Conservation (phyloP, 2,797 vertebrate species). For the Oreortyx pictus region DNA sequence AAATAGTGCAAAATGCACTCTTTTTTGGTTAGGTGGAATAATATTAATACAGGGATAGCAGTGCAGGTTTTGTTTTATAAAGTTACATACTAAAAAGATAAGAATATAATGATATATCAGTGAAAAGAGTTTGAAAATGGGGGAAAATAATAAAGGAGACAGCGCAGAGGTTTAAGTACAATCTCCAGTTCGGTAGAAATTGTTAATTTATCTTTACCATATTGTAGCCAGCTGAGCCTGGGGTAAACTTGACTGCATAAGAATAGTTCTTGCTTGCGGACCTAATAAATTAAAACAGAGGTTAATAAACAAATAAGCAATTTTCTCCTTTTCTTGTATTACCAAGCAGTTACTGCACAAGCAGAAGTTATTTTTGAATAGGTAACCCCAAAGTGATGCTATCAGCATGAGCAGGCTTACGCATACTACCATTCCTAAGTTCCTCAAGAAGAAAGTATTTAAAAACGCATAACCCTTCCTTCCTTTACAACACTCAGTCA, state of each 20-base stretch:
- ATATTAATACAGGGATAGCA: not conserved
- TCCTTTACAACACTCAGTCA: not conserved
- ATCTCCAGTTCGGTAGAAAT: slow-evolving; percentile 28
- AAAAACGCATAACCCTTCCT: not conserved
- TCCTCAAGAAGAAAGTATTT: not conserved
- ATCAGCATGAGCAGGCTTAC: not conserved
- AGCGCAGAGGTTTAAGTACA: not conserved
- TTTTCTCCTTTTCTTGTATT: not conserved
- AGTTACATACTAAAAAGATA: not conserved
- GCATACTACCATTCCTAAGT: no score
- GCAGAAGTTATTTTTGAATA: not conserved
- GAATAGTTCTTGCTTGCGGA: slow-evolving; percentile 96
- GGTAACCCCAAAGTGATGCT: not conserved
- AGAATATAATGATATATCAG: not conserved
- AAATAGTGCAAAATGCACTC: not conserved
- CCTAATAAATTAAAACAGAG: slow-evolving; percentile 79
- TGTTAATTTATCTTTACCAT: slow-evolving; percentile 84
- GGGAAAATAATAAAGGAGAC: not conserved
- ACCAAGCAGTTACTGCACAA: not conserved
- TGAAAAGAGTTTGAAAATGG: not conserved
- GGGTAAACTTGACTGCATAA: slow-evolving; percentile 99
- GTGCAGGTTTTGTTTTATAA: not conserved
- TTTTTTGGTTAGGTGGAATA: not conserved
- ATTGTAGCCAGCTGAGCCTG: slow-evolving; percentile 95
- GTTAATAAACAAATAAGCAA: not conserved